Percentiles rank a stretch among this genome's conserved stretches.
phyloP scores from a whole-genome alignment of 2,113 vertebrate genomes.

The Lepisosteus osseus region DNA sequence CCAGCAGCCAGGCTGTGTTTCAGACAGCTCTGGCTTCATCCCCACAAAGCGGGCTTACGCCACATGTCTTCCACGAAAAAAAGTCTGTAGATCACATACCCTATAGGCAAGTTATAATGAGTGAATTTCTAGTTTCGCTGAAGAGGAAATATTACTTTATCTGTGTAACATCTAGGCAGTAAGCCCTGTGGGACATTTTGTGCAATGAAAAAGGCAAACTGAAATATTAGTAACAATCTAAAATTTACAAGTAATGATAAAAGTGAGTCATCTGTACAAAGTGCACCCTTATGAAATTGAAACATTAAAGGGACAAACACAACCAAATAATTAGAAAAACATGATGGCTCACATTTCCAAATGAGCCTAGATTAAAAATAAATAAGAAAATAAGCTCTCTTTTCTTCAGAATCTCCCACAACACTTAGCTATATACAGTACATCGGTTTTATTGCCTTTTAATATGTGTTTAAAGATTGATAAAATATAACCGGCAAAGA shows the following conservation, averaged over 20 bases:
- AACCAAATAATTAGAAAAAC: neutral
- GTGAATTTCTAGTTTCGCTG: conserved; percentile 11
- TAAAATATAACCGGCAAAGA: too few species aligned
- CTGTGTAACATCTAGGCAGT: neutral
- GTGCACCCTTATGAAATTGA: neutral
- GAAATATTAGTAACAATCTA: neutral
- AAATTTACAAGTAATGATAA: conserved; percentile 3
- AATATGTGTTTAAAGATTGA: too few species aligned
- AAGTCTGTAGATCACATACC: conserved; percentile 17
- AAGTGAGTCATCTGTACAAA: neutral
- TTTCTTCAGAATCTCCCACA: too few species aligned
- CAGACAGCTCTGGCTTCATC: too few species aligned
- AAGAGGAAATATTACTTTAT: neutral
- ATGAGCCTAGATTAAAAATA: neutral
- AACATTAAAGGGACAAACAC: too few species aligned
- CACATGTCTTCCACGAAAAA: conserved; percentile 11
- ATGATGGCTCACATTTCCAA: neutral
- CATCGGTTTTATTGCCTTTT: too few species aligned
- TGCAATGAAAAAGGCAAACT: neutral
- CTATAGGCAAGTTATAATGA: conserved; percentile 29
- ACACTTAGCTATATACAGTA: too few species aligned
- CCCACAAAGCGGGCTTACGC: neutral
- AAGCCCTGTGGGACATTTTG: too few species aligned
- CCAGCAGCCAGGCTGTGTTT: too few species aligned
- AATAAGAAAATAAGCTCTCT: neutral